Evolutionary conservation across 1,140 invertebrate genomes (phyloP).

Genomic region (Diorhabda elongata): DNA sequence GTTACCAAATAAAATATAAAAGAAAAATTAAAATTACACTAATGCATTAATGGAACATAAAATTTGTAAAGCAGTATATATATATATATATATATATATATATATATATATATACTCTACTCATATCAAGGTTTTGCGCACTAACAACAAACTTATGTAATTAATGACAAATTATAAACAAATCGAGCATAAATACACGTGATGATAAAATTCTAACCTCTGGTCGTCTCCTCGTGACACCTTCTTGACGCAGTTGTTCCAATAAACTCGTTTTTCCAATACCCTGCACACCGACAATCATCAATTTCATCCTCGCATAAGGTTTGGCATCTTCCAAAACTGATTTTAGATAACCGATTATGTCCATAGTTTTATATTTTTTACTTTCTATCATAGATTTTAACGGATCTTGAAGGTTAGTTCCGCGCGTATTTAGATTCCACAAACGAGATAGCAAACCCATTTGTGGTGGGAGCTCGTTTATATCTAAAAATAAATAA

Average conservation of each 20-base stretch:
- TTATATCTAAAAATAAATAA: constrained; percentile 59
- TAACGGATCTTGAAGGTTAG: constrained; percentile 82
- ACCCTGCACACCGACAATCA: constrained; percentile 94
- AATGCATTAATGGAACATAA: no score
- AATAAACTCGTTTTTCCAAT: constrained; percentile 93
- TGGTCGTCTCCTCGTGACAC: constrained; percentile 69
- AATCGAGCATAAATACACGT: no score
- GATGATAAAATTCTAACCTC: constrained; percentile 55
- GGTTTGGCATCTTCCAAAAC: constrained; percentile 86
- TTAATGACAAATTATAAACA: no score
- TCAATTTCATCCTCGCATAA: constrained; percentile 94
- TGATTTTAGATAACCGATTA: constrained; percentile 91
- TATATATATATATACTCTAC: no score
- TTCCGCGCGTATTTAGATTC: constrained; percentile 92
- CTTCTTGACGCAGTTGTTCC: constrained; percentile 82
- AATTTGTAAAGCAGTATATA: no score
- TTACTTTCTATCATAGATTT: constrained; percentile 89
- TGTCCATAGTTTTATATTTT: constrained; percentile 93
- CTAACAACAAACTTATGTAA: no score
- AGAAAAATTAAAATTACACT: no score
- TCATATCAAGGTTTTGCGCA: no score
- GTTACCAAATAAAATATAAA: no score
- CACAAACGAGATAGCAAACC: constrained; percentile 88
- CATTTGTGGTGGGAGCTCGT: constrained; percentile 88
- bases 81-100: no score